Base-by-base conservation (phyloP, 2,888 invertebrate species). In the Saturnia japonica region DNA sequence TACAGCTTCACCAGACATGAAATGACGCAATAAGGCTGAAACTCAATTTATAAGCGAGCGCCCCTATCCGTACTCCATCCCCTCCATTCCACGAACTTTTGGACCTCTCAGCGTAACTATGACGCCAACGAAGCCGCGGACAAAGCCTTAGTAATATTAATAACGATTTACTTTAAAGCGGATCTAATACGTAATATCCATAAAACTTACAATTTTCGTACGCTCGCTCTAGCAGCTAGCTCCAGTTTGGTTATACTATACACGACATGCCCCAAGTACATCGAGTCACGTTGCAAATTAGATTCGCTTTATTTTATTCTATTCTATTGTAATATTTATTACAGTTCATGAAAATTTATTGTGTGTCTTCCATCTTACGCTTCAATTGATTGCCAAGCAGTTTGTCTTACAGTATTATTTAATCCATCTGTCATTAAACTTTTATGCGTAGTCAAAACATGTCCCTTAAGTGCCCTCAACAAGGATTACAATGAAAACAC, bases 271-370 rank as follows among this genome's bases (percentile, higher is more conserved):
- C 28, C 14, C 28, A 14, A 28, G 57, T 4, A 60, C 6, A 28
- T 28, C 22, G 54, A 60, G 28, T 60, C 25, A 60, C 57, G 28
- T 60, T 28, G 57, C 28, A 28, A 60, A 60, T 60, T 60, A 60
- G 57, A 28, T 1, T 28, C 28, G 25, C 28, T 60, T 60, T 60
- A 28, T 60, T 60, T 11, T 60, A 60, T 14, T 60, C 25, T 28
- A 60, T 60, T 28, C 57, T 28, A 60, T 28, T 60, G 57, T 60
- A 9, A 60, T 28, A 60, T 12, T 28, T 60, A 60, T 25, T 14
- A 14, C 14, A 25, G 57, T 6, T 22, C 54, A 54, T 54, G n/a
- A 54, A 54, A 54, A 54, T 22, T 54, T 54, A n/a, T 54, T n/a
- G 22, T 22, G 54, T 22, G 9, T 8, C 2, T 54, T 22, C 11